Percentiles rank a stretch among this genome's conserved stretches.
phyloP scores from a whole-genome alignment of 1,140 invertebrate species.

The Magallana ariakensis region DNA sequence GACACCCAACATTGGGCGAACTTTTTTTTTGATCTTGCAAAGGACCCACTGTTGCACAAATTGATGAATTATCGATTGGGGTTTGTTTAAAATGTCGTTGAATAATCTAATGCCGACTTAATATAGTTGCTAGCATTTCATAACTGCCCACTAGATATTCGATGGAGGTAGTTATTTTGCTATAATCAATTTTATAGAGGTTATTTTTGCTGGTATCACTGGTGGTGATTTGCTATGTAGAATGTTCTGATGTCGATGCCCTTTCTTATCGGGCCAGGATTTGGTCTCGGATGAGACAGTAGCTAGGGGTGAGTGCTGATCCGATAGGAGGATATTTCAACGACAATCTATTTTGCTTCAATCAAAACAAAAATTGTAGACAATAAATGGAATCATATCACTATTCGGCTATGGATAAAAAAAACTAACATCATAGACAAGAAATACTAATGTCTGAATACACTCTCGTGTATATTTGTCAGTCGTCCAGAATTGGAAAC shows the following conservation, averaged over 20 bases:
- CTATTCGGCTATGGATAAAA: not conserved
- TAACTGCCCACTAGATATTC: slow-evolving; percentile 29
- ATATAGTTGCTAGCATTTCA: slow-evolving; percentile 37
- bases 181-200: slow-evolving; percentile 35
- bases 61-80: slow-evolving; percentile 22
- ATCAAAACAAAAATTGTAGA: slow-evolving; percentile 1
- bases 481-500: too few species aligned
- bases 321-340: not conserved
- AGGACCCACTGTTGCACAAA: not conserved
- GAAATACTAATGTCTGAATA: too few species aligned
- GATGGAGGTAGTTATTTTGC: slow-evolving; percentile 21
- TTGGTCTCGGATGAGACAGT: not conserved
- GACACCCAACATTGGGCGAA: not conserved
- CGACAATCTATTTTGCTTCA: not conserved
- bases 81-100: slow-evolving; percentile 34
- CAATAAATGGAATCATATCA: slow-evolving; percentile 17
- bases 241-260: not conserved
- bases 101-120: slow-evolving; percentile 34
- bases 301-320: not conserved
- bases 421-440: too few species aligned
- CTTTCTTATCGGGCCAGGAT: not conserved
- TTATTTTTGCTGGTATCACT: slow-evolving; percentile 2
- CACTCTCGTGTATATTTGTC: too few species aligned
- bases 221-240: slow-evolving; percentile 8
- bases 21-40: slow-evolving; percentile 7